These are phyloP conservation scores for Geotrypetes seraphini DNA, from an alignment of 2,797 vertebrate species.

Conservation along the genomic window DNA sequence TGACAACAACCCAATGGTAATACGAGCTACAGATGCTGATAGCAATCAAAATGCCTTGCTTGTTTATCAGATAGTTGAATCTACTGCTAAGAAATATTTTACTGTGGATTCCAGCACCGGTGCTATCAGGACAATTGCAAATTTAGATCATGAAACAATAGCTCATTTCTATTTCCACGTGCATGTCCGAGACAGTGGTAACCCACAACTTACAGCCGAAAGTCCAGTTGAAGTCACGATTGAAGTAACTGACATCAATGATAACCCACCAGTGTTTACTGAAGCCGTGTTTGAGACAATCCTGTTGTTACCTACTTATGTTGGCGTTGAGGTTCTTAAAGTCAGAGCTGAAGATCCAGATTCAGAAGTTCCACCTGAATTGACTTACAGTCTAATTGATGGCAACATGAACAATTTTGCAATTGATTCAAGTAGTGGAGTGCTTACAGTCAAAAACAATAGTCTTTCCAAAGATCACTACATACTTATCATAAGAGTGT, in stretches of 20 bases:
- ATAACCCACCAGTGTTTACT: conserved; percentile 83
- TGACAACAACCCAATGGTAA: conserved; percentile 74
- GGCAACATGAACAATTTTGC: conserved; percentile 75
- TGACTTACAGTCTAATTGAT: conserved; percentile 78
- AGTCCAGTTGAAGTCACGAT: conserved; percentile 83
- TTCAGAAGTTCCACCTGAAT: conserved; percentile 69
- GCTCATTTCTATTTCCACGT: conserved; percentile 82
- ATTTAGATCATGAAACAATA: conserved; percentile 83
- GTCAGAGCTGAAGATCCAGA: conserved; percentile 84
- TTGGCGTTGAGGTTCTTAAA: conserved; percentile 85
- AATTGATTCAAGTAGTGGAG: conserved; percentile 71
- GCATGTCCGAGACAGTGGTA: conserved; percentile 85
- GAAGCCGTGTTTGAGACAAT: conserved; percentile 79
- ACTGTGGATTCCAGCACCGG: conserved; percentile 90
- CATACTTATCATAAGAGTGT: conserved; percentile 76
- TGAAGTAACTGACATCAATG: conserved; percentile 87
- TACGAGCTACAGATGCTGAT: conserved; percentile 82
- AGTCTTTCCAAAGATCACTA: conserved; percentile 86
- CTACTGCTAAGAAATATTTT: conserved; percentile 86
- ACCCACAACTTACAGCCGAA: conserved; percentile 83
- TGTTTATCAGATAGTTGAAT: conserved; percentile 90
- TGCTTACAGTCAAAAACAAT: conserved; percentile 79
- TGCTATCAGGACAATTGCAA: conserved; percentile 85
- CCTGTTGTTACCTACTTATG: conserved; percentile 82
- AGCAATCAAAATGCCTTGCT: conserved; percentile 86